phyloP scores from a whole-genome alignment of 2,888 invertebrate genomes.

The Ennomos erosarius region DNA sequence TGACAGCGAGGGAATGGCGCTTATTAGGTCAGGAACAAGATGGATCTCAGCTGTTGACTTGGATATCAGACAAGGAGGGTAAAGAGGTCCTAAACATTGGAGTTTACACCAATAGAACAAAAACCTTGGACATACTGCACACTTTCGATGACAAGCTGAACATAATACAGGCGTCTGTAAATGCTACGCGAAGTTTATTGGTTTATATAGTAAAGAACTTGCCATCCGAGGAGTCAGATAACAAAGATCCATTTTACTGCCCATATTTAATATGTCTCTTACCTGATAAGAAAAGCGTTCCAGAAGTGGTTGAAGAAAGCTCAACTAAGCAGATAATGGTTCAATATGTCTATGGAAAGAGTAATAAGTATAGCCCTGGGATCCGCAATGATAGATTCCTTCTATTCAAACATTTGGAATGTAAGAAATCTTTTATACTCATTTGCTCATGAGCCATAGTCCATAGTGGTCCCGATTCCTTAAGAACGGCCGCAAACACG shows the following conservation, averaged over 20 bases:
- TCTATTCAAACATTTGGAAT: conserved; percentile 91
- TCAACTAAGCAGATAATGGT: conserved; percentile 90
- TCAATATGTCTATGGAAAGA: conserved; percentile 90
- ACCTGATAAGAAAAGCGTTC: conserved; percentile 64
- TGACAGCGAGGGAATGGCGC: conserved; percentile 90
- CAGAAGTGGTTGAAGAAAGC: conserved; percentile 77
- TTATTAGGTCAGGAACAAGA: conserved; percentile 93
- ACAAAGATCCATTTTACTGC: conserved; percentile 83
- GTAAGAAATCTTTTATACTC: conserved; percentile 73
- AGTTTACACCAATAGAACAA: conserved; percentile 86
- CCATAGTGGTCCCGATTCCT: too few species aligned
- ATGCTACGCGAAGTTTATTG: conserved; percentile 87
- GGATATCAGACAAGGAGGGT: conserved; percentile 75
- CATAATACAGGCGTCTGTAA: conserved; percentile 92
- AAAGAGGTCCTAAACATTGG: conserved; percentile 82
- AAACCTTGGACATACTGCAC: conserved; percentile 86
- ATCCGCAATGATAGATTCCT: conserved; percentile 88
- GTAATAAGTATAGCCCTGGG: conserved; percentile 79
- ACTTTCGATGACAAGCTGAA: conserved; percentile 87
- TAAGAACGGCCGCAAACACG: too few species aligned
- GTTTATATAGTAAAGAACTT: conserved; percentile 88
- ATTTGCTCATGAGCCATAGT: too few species aligned
- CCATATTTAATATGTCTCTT: conserved; percentile 87
- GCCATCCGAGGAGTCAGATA: conserved; percentile 55
- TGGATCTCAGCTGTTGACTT: conserved; percentile 89